Evolutionary conservation across 1,140 invertebrate species (phyloP).

Genomic region (Drosophila tsacasi): DNA sequence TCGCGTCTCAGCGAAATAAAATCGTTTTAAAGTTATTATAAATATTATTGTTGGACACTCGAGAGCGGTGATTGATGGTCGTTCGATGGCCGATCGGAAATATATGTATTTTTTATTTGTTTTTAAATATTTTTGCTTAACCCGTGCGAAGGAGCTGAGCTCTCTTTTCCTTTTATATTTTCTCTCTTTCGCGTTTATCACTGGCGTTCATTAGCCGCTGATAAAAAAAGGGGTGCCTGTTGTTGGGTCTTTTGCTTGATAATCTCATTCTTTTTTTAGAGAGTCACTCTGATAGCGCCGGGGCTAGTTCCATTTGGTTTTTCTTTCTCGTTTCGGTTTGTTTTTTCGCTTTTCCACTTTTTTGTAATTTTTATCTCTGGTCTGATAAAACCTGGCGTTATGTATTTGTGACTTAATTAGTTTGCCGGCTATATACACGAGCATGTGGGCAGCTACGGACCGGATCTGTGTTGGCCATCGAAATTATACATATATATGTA

Average conservation of each 20-base stretch:
- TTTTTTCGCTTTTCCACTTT: constrained; percentile 23
- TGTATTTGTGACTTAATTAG: constrained; percentile 82
- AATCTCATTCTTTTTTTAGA: constrained; percentile 47
- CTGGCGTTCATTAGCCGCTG: constrained; percentile 67
- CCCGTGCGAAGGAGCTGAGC: constrained; percentile 44
- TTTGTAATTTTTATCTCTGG: constrained; percentile 60
- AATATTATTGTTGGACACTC: constrained; percentile 74
- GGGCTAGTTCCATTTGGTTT: constrained; percentile 39
- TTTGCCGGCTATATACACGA: constrained; percentile 49
- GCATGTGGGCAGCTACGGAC: constrained; percentile 59
- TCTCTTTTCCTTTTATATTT: constrained; percentile 5
- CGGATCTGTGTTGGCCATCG: constrained; percentile 59
- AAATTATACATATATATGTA: constrained; percentile 3
- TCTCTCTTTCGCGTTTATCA: constrained; percentile 48
- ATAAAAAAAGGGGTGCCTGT: constrained; percentile 55
- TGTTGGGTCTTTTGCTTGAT: constrained; percentile 45
- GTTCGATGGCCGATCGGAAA: constrained; percentile 57
- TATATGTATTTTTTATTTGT: constrained; percentile 6
- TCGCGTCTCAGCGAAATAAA: constrained; percentile 32
- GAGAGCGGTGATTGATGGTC: constrained; percentile 68
- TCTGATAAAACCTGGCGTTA: constrained; percentile 75
- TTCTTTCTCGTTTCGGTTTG: constrained; percentile 30
- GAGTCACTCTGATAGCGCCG: constrained; percentile 43
- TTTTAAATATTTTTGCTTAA: constrained; percentile 32
- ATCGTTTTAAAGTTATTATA: constrained; percentile 75